Evolutionary conservation across 2,888 invertebrate genomes (phyloP), one percentile per base, ranked within the genome.

Genomic region (Dusona sp.): DNA sequence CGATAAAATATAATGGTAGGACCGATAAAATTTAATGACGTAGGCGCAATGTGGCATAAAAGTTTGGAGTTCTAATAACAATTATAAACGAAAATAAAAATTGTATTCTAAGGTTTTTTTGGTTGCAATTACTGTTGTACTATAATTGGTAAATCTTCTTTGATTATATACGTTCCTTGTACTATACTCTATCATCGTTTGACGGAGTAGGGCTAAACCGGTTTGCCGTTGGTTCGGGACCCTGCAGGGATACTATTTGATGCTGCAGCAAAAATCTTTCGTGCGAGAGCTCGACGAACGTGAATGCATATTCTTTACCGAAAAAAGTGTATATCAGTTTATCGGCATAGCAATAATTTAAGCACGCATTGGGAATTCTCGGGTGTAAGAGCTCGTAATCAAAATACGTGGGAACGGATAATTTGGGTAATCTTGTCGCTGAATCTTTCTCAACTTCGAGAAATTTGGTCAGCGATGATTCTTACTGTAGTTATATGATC

Each of bases 401-500:
- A 77, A 84, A 85, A 68, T 84, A 85, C 79, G 81, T 83, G 81
- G 84, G 82, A 88, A 88, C 73, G 70, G 72, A 84, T 86, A 85
- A 87, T 88, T 87, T 82, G 82, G 78, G 45, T 80, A 88, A 88
- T 87, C 87, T 87, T 77, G 65, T 80, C 68, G 75, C 54, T 64
- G 72, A 84, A 87, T 85, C 87, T 79, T 64, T 68, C 57, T 25
- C 11, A 78, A 48, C 67, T 72, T 48, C 33, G 19, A 33, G 45
- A 36, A 2, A 42, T 70, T 75, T 54, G 38, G 22, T 61, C 51
- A 57, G 61, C 45, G 54, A 68, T 33, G 42, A 29, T 70, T 79
- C 70, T 70, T 42, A 16, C 29, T n/a, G 54, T 38, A 54, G 22
- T 48, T 68, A 38, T 51, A 61, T 29, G 51, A 61, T 79, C 19